Conservation (phyloP, 2,888 invertebrate species). For the Coenonympha glycerion region DNA sequence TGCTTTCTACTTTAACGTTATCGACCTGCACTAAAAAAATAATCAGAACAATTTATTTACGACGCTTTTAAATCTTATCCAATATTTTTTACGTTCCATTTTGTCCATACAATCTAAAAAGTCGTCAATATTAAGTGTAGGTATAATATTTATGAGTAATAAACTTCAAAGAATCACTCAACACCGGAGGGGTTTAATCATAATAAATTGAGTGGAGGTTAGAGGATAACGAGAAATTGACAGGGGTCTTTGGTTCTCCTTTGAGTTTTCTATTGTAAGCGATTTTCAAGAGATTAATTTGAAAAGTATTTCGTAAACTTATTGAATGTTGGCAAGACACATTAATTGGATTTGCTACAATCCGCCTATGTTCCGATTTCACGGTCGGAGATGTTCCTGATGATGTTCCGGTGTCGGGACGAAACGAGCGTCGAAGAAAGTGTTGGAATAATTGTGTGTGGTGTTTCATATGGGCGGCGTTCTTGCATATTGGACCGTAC, state of each 20-base stretch:
- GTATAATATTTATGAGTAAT: constrained; percentile 17
- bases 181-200: constrained; percentile 39
- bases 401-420: no score
- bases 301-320: no score
- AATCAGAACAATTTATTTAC: background rate
- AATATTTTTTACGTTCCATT: background rate
- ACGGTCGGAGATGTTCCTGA: no score
- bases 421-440: no score
- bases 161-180: constrained; percentile 29
- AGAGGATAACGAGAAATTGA: constrained; percentile 56
- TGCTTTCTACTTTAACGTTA: no score
- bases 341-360: no score
- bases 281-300: background rate
- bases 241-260: constrained; percentile 56
- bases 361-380: no score
- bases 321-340: no score
- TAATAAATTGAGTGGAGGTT: constrained; percentile 58
- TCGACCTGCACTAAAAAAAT: no score
- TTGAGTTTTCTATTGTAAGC: constrained; percentile 38
- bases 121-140: background rate
- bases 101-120: background rate
- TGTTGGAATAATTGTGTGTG: no score
- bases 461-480: no score
- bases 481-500: no score
- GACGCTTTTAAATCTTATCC: background rate